These are phyloP conservation scores for Xylophagus ater DNA, from an alignment of 2,888 invertebrate genomes.

Conservation along the genomic window DNA sequence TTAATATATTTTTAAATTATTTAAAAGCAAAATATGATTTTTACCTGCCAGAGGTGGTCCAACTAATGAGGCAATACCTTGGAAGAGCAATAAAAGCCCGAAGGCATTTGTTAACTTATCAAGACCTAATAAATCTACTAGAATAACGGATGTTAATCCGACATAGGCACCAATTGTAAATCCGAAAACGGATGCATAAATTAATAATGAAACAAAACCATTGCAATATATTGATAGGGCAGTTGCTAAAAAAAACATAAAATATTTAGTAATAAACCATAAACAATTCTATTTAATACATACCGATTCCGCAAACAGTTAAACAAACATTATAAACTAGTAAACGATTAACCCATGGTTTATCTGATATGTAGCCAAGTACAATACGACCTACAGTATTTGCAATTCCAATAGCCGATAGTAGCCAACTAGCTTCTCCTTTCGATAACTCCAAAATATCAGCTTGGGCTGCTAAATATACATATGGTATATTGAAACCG, in stretches of 20 bases:
- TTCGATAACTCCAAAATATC: slow-evolving; percentile 46
- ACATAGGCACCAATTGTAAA: slow-evolving; percentile 92
- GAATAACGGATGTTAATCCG: slow-evolving; percentile 88
- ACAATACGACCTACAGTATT: slow-evolving; percentile 84
- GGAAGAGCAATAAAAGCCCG: slow-evolving; percentile 81
- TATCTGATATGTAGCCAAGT: slow-evolving; percentile 78
- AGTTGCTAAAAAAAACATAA: slow-evolving; percentile 51
- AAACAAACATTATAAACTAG: slow-evolving; percentile 82
- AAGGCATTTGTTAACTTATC: slow-evolving; percentile 92
- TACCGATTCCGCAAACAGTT: slow-evolving; percentile 76
- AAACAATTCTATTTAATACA: slow-evolving; percentile 31
- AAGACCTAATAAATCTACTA: slow-evolving; percentile 87
- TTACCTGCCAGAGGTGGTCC: slow-evolving; percentile 90
- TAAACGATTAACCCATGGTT: slow-evolving; percentile 83
- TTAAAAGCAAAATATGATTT: slow-evolving; percentile 11
- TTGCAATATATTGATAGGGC: slow-evolving; percentile 64
- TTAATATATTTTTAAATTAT: slow-evolving; percentile 1
- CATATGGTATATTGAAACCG: slow-evolving; percentile 89
- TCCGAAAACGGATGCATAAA: slow-evolving; percentile 74
- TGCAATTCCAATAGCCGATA: slow-evolving; percentile 73
- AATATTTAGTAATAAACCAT: neutral
- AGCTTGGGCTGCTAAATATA: slow-evolving; percentile 70
- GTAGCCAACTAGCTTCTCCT: slow-evolving; percentile 53
- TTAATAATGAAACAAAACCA: slow-evolving; percentile 58
- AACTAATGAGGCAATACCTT: slow-evolving; percentile 84